Base-by-base conservation (phyloP, 2,113 vertebrate genomes). In the Salvelinus namaycush region DNA sequence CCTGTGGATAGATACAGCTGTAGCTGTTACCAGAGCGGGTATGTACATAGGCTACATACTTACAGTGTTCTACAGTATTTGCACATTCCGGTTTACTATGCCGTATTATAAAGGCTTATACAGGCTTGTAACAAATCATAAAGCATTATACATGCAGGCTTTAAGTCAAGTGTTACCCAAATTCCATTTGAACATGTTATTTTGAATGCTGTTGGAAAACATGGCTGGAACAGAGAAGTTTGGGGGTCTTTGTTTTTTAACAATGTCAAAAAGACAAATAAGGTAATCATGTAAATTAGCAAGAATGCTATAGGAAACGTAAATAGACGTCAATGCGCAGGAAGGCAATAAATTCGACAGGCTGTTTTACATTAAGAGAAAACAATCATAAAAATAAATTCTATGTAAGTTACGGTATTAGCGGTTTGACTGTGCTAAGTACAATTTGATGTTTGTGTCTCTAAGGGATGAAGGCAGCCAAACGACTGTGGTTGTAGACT, bases 371-470 rank as follows among this genome's bases (percentile, higher is more conserved):
- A 72, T 81, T 75, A 77, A 76, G 39, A 44, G 39, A 75, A 79
- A 77, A 81, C 69, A 82, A 79, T 83, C 76, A 85, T 79, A 70
- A 79, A 85, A 75, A 73, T 74, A 66, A 29, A 74, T 74, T 70
- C 59, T 70, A 64, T 75, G 65, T 76, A 69, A 67, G 71, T 74
- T 77, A 72, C 57, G 65, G 71, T 74, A 75, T 86, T 83, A 84
- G 72, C 49, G 9, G 78, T 67, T 81, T 83, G 57, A 74, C 59
- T 48, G 12, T 80, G 84, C 83, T 81, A 86, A 84, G 68, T 77
- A 18, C 76, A 77, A 83, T 82, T 78, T 70, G 20, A 71, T 74
- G 67, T 81, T 83, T 70, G 73, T 85, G 71, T 79, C 65, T 69
- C 66, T 75, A 70, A 74, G 48, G 71, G 76, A 79, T 76, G 76